A percentile compares a stretch with the other conserved stretches of the same genome.
Conservation (phyloP, 2,113 vertebrate species). For the Bubo bubo region DNA sequence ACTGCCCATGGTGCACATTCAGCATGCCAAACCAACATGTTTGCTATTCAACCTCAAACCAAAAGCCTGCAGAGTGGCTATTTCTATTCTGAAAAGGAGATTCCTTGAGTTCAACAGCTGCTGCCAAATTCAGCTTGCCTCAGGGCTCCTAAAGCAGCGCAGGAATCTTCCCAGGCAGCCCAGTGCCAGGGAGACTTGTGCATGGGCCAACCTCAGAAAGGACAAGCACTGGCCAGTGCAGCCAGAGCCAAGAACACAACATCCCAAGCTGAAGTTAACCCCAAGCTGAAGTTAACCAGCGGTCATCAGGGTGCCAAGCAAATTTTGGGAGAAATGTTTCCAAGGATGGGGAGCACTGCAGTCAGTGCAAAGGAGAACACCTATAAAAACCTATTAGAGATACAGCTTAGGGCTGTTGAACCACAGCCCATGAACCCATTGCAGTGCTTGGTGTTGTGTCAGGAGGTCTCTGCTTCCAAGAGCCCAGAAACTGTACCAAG, state of each 20-base stretch:
- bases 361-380: neutral
- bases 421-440: neutral
- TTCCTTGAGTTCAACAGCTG: neutral
- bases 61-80: neutral
- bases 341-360: neutral
- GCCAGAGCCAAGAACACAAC: neutral
- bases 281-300: neutral
- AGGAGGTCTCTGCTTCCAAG: neutral
- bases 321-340: neutral
- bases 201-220: neutral
- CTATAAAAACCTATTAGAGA: neutral
- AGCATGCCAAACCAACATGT: neutral
- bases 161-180: neutral
- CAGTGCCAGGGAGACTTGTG: neutral
- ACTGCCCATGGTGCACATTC: accelerated
- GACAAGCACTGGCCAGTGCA: neutral
- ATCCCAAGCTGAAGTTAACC: neutral
- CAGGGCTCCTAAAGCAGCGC: neutral
- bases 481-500: neutral
- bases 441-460: neutral
- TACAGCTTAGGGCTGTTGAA: neutral
- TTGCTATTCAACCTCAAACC: neutral
- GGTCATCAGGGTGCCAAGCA: neutral
- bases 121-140: neutral
- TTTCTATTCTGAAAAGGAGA: neutral